Evolutionary conservation across 2,888 invertebrate species (phyloP), one percentile per base, ranked within the genome.

Genomic region (Ectemnius continuus): DNA sequence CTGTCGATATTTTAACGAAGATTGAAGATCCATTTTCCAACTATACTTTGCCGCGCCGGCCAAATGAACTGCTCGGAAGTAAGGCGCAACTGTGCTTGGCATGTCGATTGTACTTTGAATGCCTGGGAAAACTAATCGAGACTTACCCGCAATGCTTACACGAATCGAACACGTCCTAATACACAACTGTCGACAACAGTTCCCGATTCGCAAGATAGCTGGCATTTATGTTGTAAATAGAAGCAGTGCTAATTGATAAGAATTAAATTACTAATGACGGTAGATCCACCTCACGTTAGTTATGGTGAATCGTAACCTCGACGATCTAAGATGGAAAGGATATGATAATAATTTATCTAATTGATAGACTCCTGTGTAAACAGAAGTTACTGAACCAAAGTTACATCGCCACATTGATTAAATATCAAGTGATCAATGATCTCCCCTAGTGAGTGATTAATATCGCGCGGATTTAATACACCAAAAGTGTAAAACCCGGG

Each of bases 21-120:
- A 83, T 83, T 78, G 85, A 85, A 86, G 85, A 85, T 86, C 78
- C 82, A 85, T 86, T 85, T 84, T 84, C 82, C 80, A 78, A 79
- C 81, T 73, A 78, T 80, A 86, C 85, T 86, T 86, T 85, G 80
- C 84, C 83, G 78, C 71, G 79, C 71, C 74, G 81, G 83, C 84
- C 83, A 86, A 86, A 86, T 84, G 84, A 85, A 86, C 80, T 83
- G 82, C 82, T 78, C 73, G 73, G 75, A 78, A 16, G 52, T 13
- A 16, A 13, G 63, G 61, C 57, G 60, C 72, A 58, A 56, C 62
- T 74, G 67, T 83, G 73, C 70, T 74, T 70, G 56, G 69, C 65
- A 62, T 66, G 20, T 61, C 48, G 62, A 60, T 72, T 66, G 60
- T 75, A 78, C 65, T 64, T 68, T 75, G 84, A 85, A 85, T 82